Base-by-base conservation (phyloP, 1,140 invertebrate species). In the Matsumurasca onukii region DNA sequence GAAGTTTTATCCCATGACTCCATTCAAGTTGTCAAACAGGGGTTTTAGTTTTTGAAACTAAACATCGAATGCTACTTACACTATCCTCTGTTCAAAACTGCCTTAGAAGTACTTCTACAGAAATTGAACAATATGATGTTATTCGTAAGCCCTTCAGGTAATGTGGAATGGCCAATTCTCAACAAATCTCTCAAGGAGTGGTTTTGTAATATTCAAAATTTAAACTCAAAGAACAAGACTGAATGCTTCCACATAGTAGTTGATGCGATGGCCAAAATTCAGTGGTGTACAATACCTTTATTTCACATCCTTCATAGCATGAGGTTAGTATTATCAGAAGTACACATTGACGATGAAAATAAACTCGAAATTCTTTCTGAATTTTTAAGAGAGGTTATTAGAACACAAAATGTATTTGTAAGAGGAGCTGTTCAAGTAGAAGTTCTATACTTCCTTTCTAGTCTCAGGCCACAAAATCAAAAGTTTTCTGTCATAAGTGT, bases 1-100 rank as follows among this genome's bases (percentile, higher is more conserved):
- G n/a, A n/a, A n/a, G n/a, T n/a, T n/a, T n/a, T 85, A 0, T 68
- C 73, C 12, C 83, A 84, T 63, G 75, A 79, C 24, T 84, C 81
- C 63, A 80, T 76, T 71, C 55, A 72, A 9, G 75, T 85, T n/a
- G 67, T 81, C 3, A 83, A 81, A 25, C 79, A 76, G 73, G 80
- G 80, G 5, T 66, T 71, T 2, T 73, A 74, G 34, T 73, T 80
- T 34, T 69, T 77, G 20, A 62, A 71, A 34, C 31, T 78, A 49
- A 69, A 20, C 24, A 49, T 72, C 3, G 49, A 51, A 27, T 59
- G 15, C n/a, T 59, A 27, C 22, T 59, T 22, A 27, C 13, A 27
- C 25, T 59, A 12, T 27, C 25, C 2, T 2, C 55, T 39, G 34
- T 39, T 39, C 34, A 39, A 9, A 39, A 9, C 2, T 27, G 25